Conservation (phyloP, 1,140 invertebrate species). For the Heliconius hewitsoni region DNA sequence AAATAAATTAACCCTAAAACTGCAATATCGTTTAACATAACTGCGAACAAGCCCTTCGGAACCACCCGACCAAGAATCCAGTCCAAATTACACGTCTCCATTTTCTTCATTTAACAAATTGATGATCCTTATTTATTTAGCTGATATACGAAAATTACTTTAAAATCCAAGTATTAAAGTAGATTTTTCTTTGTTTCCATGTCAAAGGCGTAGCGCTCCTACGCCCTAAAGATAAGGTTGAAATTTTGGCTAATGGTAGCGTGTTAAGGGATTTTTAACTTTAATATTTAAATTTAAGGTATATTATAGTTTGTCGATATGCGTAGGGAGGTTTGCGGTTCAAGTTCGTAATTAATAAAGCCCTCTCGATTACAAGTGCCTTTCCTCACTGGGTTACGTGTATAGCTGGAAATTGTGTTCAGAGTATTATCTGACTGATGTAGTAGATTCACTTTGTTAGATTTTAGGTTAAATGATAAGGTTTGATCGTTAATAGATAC, state of each 20-base stretch:
- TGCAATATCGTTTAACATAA: conserved; percentile 58
- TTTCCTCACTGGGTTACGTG: conserved; percentile 64
- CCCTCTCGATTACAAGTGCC: conserved; percentile 79
- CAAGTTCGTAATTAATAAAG: conserved; percentile 81
- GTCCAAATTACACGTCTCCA: conserved; percentile 73
- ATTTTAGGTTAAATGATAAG: conserved; percentile 10
- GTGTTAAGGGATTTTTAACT: conserved; percentile 61
- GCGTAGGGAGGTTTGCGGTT: conserved; percentile 59
- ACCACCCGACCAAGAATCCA: conserved; percentile 60
- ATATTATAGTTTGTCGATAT: conserved; percentile 55
- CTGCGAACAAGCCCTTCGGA: conserved; percentile 59
- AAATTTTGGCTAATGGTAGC: conserved; percentile 57
- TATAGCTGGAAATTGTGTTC: conserved; percentile 39
- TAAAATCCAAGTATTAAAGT: not conserved
- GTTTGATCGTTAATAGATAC: not conserved
- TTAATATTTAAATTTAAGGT: conserved; percentile 60
- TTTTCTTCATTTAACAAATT: conserved; percentile 82
- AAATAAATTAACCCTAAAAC: conserved; percentile 49
- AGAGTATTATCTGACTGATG: conserved; percentile 31
- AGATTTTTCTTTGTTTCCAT: conserved; percentile 1
- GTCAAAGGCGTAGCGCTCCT: conserved; percentile 47
- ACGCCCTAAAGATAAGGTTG: conserved; percentile 76
- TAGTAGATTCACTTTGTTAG: conserved; percentile 13
- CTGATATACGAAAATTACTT: conserved; percentile 4
- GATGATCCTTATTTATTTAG: conserved; percentile 59